Conservation (phyloP, 2,888 invertebrate species). For the Cosmorhoe ocellata region DNA sequence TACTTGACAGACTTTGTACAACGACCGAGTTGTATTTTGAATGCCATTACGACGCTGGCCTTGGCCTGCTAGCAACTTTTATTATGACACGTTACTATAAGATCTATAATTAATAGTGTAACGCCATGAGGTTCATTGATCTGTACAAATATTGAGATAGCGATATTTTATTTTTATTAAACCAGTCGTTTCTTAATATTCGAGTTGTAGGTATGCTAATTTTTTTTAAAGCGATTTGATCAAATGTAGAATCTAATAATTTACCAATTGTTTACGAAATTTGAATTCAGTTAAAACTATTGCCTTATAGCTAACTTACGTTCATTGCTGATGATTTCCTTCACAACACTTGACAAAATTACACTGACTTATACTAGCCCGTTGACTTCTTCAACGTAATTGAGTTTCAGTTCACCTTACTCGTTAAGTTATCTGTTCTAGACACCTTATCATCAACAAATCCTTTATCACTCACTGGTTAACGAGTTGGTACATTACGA, state of each 20-base stretch:
- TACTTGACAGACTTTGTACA: constrained; percentile 30
- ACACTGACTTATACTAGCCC: constrained; percentile 1
- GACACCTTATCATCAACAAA: constrained; percentile 14
- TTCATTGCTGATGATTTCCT: constrained; percentile 63
- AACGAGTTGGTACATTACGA: constrained; percentile 15
- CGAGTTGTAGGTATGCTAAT: too few species aligned
- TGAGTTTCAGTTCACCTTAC: constrained; percentile 3
- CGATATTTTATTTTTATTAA: constrained; percentile 8
- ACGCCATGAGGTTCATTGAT: constrained; percentile 34
- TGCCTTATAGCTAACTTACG: constrained; percentile 57
- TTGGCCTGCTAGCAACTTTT: constrained; percentile 39
- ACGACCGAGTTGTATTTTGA: constrained; percentile 26
- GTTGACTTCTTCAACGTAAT: constrained; percentile 8
- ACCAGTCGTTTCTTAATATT: too few species aligned
- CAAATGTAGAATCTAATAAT: too few species aligned
- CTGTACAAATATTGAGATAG: constrained; percentile 13
- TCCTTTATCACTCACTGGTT: constrained; percentile 8
- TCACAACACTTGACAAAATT: constrained; percentile 26
- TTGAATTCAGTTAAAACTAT: too few species aligned
- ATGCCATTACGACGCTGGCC: constrained; percentile 30
- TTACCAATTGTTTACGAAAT: too few species aligned
- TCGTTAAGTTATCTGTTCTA: constrained; percentile 17
- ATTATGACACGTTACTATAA: too few species aligned
- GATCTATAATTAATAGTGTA: constrained; percentile 38
- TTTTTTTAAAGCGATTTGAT: too few species aligned